Conservation (phyloP, 2,888 invertebrate genomes). For the Nymphalis polychloros region DNA sequence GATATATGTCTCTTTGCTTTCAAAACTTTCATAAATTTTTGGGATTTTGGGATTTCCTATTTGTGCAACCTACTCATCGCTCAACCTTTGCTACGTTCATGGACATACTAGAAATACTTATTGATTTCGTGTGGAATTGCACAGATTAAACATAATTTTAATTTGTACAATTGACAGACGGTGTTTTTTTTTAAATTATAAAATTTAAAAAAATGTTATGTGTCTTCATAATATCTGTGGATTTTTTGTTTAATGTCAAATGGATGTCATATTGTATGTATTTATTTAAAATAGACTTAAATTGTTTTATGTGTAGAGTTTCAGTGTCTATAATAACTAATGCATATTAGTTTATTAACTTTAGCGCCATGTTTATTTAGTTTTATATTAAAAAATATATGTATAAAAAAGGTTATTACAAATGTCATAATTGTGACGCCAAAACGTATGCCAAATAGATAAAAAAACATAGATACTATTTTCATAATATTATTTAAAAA, state of each 20-base stretch:
- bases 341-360: neutral
- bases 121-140: neutral
- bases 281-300: neutral
- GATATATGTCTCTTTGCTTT: too few relatives aligned
- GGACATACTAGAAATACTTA: neutral
- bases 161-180: neutral
- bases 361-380: slow-evolving; percentile 17
- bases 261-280: neutral
- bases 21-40: too few relatives aligned
- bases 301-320: slow-evolving; percentile 2
- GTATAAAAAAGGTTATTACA: slow-evolving; percentile 8
- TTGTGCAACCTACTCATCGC: neutral
- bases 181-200: neutral
- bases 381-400: slow-evolving; percentile 19
- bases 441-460: slow-evolving; percentile 72
- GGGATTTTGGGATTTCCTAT: too few relatives aligned
- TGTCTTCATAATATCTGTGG: neutral
- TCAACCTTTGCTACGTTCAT: neutral
- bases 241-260: neutral
- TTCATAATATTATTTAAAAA: slow-evolving; percentile 14
- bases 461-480: slow-evolving; percentile 39
- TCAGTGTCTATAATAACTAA: slow-evolving; percentile 4
- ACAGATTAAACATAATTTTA: neutral
- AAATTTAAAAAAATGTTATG: neutral
- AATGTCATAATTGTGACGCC: slow-evolving; percentile 49